Base-by-base conservation (phyloP, 2,888 invertebrate genomes). In the Theristus sp. region DNA sequence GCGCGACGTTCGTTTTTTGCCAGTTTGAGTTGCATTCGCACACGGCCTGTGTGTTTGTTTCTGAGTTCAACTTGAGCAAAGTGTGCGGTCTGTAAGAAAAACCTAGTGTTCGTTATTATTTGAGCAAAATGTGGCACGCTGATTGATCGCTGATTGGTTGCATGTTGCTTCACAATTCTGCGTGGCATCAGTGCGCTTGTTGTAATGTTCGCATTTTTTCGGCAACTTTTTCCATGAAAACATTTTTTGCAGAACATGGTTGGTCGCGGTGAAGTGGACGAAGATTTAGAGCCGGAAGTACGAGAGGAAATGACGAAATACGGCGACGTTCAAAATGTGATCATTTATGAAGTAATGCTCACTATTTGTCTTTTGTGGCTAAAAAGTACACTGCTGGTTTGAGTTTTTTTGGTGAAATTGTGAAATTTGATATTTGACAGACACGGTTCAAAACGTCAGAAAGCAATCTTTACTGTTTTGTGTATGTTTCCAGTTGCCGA, bases 231-330 rank as follows among this genome's bases (percentile, higher is more conserved):
- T 52, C 47, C 47, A 3, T 38, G 2, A 52, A 26, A 31, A 24
- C 10, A 31, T 46, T 59, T 56, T 62, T 76, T 81, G 54, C 78
- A 89, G 83, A 98, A 98, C 74, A 94, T 98, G 94, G 94, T 96
- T 55, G 93, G 93, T 0, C 91, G 93, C 1, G 94, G 94, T 0
- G 96, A 98, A 78, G 94, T 96, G 0, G 96, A 98, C 73, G 87
- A 89, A 65, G 94, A 96, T 67, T 80, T 98, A 29, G 94, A 96
- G 75, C 90, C 90, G 0, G 98, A 98, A 80, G 94, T 94, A 0
- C 90, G 89, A 76, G 98, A 96, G 72, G 98, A 98, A 79, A 96
- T 96, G 75, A 84, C 85, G 25, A 98, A 98, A 78, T 98, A 96
- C 75, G 98, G 98, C 0, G 91, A 93, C 71, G 94, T 98, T 0